Percentiles rank a stretch among this genome's conserved stretches.
Conservation (phyloP, 2,888 invertebrate species). For the Euplagia quadripunctaria region DNA sequence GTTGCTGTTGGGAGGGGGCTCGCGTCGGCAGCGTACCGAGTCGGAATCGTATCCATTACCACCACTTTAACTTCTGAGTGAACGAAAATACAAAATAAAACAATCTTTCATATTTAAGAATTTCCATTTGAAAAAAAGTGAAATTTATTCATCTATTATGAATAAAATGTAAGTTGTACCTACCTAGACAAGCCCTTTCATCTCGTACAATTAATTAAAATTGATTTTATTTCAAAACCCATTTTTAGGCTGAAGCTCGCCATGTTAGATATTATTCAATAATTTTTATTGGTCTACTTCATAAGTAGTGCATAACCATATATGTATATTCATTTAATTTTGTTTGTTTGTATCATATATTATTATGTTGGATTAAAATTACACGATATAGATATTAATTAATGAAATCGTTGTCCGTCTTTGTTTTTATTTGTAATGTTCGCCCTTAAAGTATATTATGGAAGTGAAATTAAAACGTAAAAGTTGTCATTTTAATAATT, state of each 20-base stretch:
- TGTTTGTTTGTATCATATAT: background rate
- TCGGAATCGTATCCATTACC: too few species aligned
- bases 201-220: too few species aligned
- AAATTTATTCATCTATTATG: too few species aligned
- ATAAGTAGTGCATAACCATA: background rate
- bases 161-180: too few species aligned
- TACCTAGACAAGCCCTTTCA: too few species aligned
- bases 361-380: slow-evolving; percentile 10
- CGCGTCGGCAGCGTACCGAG: too few species aligned
- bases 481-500: slow-evolving; percentile 51
- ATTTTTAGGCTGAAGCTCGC: background rate
- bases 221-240: background rate
- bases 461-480: slow-evolving; percentile 35
- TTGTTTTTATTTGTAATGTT: background rate
- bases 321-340: background rate
- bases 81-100: too few species aligned
- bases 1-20: too few species aligned
- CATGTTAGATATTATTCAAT: background rate
- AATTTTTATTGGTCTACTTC: background rate
- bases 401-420: background rate
- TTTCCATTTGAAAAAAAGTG: too few species aligned
- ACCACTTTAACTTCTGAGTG: too few species aligned
- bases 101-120: too few species aligned
- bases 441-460: background rate
- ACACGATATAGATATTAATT: background rate